phyloP scores from a whole-genome alignment of 2,113 vertebrate species.

The Echinops telfairi region DNA sequence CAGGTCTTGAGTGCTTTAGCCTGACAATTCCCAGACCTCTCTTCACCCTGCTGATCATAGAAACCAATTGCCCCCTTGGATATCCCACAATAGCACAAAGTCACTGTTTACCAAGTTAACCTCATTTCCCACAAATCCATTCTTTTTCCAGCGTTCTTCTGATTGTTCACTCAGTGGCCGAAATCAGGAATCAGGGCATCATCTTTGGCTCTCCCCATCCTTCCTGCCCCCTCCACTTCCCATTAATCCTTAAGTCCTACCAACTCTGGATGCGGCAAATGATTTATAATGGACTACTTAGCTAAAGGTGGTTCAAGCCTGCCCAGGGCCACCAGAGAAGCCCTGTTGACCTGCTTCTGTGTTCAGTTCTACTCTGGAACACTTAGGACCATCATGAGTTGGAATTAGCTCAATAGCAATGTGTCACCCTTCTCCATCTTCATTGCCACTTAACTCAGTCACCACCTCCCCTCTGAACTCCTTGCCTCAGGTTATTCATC shows the following conservation, averaged over 20 bases:
- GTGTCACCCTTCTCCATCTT: not conserved
- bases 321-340: not conserved
- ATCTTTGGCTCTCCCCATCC: not conserved
- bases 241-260: not conserved
- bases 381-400: not conserved
- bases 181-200: not conserved
- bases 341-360: not conserved
- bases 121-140: not conserved
- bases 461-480: not conserved
- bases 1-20: not conserved
- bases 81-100: not conserved
- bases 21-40: conserved; percentile 35
- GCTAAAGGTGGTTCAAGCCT: not conserved
- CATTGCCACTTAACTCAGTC: not conserved
- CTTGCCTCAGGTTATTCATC: not conserved
- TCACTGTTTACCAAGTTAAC: not conserved
- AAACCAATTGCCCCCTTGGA: not conserved
- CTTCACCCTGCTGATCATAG: not conserved
- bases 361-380: not conserved
- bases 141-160: not conserved
- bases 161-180: not conserved
- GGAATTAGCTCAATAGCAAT: not conserved
- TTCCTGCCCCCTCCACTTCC: not conserved
- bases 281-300: not conserved
- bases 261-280: not conserved